Percentiles rank a stretch among this genome's conserved stretches.
phyloP scores from a whole-genome alignment of 2,113 vertebrate genomes.

The Diphyllodes magnificus region DNA sequence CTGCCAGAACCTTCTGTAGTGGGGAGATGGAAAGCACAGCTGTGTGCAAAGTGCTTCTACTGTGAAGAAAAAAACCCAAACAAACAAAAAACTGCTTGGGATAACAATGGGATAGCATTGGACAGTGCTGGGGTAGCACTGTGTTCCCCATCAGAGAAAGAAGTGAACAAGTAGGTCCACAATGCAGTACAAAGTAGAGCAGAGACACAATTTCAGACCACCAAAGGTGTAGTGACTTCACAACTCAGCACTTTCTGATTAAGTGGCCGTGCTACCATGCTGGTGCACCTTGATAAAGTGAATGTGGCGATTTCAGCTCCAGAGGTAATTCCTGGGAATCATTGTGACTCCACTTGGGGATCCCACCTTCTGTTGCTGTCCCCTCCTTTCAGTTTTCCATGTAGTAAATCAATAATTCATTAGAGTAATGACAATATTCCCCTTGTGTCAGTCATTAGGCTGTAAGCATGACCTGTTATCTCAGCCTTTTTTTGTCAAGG shows the following conservation, averaged over 20 bases:
- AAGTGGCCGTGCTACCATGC: background rate
- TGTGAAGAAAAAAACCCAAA: accelerated
- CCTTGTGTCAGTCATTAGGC: background rate
- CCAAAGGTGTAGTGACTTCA: background rate
- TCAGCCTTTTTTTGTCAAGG: background rate
- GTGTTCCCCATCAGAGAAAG: background rate
- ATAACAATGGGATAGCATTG: accelerated
- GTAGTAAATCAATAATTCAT: background rate
- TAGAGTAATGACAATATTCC: background rate
- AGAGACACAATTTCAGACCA: background rate
- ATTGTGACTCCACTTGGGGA: background rate
- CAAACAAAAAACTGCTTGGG: background rate
- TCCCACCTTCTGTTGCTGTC: background rate
- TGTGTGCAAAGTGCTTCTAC: background rate
- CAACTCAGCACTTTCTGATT: background rate
- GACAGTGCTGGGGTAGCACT: background rate
- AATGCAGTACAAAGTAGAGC: background rate
- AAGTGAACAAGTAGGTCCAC: background rate
- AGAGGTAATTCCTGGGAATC: background rate
- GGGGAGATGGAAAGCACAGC: background rate
- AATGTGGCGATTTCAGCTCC: background rate
- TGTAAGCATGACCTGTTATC: background rate
- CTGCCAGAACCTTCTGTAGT: background rate
- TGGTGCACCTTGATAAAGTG: background rate
- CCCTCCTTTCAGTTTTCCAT: background rate